phyloP scores from a whole-genome alignment of 92 coral and sea anemone species.

The Diadumene lineata region DNA sequence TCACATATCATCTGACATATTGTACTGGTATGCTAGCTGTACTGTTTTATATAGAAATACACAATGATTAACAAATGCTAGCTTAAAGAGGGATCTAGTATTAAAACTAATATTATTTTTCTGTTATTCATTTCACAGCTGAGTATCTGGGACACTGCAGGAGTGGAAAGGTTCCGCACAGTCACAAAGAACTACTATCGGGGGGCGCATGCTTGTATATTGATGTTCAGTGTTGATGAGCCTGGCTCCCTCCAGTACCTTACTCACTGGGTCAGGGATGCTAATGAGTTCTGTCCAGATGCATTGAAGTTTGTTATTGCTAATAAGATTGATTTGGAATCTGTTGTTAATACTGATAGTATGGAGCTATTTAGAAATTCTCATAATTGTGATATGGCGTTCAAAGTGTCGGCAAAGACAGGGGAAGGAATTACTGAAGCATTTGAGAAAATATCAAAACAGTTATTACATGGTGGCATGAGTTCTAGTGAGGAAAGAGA shows the following conservation, averaged over 20 bases:
- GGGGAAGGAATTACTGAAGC: slow-evolving; percentile 81
- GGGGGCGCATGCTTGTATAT: slow-evolving; percentile 83
- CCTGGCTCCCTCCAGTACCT: slow-evolving; percentile 77
- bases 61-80: no score
- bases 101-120: not conserved
- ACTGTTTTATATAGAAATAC: no score
- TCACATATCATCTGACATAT: no score
- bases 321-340: slow-evolving; percentile 79
- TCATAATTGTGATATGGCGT: slow-evolving; percentile 61
- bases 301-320: slow-evolving; percentile 83
- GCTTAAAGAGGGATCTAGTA: not conserved
- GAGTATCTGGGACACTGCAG: slow-evolving; percentile 99
- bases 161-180: slow-evolving; percentile 95
- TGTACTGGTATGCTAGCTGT: no score
- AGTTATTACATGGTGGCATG: slow-evolving; percentile 27
- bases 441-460: slow-evolving; percentile 52
- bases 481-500: slow-evolving; percentile 22
- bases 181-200: slow-evolving; percentile 92
- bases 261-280: slow-evolving; percentile 82
- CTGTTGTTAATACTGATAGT: slow-evolving; percentile 62
- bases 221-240: slow-evolving; percentile 84
- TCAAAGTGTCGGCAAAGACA: slow-evolving; percentile 83
- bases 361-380: slow-evolving; percentile 61
- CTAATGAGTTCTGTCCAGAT: slow-evolving; percentile 67
- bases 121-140: slow-evolving; percentile 53